These are phyloP conservation scores for Orcinus orca DNA, from an alignment of 2,113 vertebrate genomes.

Conservation along the genomic window DNA sequence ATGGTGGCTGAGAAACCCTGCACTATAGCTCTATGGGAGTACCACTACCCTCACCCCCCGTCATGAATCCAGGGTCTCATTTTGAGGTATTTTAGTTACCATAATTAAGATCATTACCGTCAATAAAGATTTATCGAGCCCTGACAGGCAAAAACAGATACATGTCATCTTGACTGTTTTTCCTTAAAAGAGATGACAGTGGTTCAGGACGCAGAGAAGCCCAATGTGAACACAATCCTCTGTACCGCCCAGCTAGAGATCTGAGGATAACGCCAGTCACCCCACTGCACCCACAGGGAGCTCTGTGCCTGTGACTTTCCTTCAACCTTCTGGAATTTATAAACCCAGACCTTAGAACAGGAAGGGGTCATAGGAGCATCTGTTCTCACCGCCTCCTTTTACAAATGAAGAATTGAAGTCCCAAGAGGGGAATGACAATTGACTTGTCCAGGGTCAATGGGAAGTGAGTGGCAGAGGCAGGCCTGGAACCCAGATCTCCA, in stretches of 20 bases:
- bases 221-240: background rate
- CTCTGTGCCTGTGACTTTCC: background rate
- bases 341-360: background rate
- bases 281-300: too few species aligned
- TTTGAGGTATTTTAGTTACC: background rate
- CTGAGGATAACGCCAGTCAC: fast-evolving
- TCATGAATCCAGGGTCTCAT: background rate
- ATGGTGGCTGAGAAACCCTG: background rate
- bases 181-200: background rate
- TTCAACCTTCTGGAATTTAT: background rate
- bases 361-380: background rate
- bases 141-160: background rate
- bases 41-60: too few species aligned
- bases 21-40: background rate
- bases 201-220: background rate
- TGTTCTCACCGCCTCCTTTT: background rate
- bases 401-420: background rate
- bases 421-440: background rate
- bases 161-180: background rate
- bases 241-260: background rate
- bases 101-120: background rate
- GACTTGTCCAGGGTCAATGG: background rate
- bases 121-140: background rate
- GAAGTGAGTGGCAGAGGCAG: background rate
- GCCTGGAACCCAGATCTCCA: background rate